These are phyloP conservation scores for Paratrypauchen microcephalus DNA, from an alignment of 2,797 vertebrate genomes.

Conservation along the genomic window DNA sequence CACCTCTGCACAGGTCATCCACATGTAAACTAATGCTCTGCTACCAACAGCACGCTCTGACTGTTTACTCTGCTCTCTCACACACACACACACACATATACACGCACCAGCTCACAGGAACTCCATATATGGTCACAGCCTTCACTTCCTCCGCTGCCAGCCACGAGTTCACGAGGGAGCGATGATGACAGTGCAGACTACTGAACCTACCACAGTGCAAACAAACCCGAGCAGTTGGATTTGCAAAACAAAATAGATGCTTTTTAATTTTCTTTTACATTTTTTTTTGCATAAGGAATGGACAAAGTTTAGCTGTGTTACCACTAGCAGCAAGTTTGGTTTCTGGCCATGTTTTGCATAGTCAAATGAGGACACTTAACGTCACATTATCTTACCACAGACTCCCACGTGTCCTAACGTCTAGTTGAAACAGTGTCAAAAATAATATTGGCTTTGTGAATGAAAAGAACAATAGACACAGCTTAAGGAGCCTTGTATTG, in stretches of 20 bases:
- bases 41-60: constrained; percentile 10
- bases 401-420: constrained; percentile 9
- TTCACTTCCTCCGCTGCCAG: constrained; percentile 22
- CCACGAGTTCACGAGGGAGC: constrained; percentile 8
- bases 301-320: neutral
- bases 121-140: constrained; percentile 28
- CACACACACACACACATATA: constrained; percentile 1
- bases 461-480: constrained; percentile 17
- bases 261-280: neutral
- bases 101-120: constrained; percentile 1
- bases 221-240: neutral
- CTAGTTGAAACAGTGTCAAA: neutral
- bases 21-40: constrained; percentile 35
- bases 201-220: constrained; percentile 9
- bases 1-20: constrained; percentile 27
- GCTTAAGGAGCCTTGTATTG: neutral
- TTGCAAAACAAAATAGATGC: neutral
- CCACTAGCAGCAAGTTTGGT: neutral
- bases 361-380: constrained; percentile 42
- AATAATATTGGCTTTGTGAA: constrained; percentile 39
- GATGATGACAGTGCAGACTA: constrained; percentile 8
- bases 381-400: constrained; percentile 26
- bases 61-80: constrained; percentile 14
- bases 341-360: constrained; percentile 51
- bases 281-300: neutral